A percentile compares a stretch with the other conserved stretches of the same genome.
phyloP scores from a whole-genome alignment of 2,888 invertebrate species.

The Agriopis aurantiaria region DNA sequence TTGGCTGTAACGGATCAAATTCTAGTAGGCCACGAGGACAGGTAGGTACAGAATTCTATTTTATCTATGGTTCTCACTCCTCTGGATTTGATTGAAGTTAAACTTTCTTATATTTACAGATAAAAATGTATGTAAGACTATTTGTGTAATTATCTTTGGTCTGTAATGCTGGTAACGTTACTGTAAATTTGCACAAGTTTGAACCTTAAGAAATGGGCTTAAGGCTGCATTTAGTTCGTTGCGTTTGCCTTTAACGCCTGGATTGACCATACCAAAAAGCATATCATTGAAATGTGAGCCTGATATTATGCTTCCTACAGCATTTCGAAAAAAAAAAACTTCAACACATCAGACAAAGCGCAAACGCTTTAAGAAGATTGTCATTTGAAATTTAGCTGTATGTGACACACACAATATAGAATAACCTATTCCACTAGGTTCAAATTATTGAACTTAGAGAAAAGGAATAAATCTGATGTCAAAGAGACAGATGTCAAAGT shows the following conservation, averaged over 20 bases:
- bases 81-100: slow-evolving; percentile 52
- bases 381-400: too few relatives aligned
- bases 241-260: too few relatives aligned
- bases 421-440: too few relatives aligned
- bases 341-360: too few relatives aligned
- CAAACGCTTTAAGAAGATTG: too few relatives aligned
- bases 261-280: not conserved
- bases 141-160: slow-evolving; percentile 35
- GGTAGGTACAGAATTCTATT: slow-evolving; percentile 58
- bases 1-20: slow-evolving; percentile 64
- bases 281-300: not conserved
- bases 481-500: too few relatives aligned
- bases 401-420: not conserved
- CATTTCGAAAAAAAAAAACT: too few relatives aligned
- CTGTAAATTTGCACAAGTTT: slow-evolving; percentile 8
- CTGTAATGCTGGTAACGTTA: slow-evolving; percentile 16
- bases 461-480: too few relatives aligned
- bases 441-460: too few relatives aligned
- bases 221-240: not conserved
- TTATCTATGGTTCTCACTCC: slow-evolving; percentile 56
- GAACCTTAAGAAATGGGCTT: not conserved
- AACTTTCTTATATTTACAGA: slow-evolving; percentile 25
- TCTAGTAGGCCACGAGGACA: slow-evolving; percentile 69
- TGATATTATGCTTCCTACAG: not conserved
- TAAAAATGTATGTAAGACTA: slow-evolving; percentile 29